Evolutionary conservation across 1,140 invertebrate genomes (phyloP).

Genomic region (Harpegnathos saltator): DNA sequence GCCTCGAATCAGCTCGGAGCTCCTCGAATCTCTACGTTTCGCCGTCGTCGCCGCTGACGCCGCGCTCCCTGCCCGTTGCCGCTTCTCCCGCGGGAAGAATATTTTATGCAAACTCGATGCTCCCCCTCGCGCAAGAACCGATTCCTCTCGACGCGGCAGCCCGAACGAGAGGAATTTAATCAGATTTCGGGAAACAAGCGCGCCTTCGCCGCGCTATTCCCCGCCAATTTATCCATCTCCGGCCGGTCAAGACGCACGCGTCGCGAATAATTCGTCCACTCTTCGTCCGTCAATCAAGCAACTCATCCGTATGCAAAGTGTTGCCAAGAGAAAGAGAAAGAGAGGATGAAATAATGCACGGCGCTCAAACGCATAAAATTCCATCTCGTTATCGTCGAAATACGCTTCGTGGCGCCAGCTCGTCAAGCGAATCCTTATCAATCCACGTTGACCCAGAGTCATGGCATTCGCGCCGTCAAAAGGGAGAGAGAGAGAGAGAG

Average conservation of each 20-base stretch:
- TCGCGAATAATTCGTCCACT: not conserved
- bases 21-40: slow-evolving; percentile 50
- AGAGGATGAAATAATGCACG: not conserved
- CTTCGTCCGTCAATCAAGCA: slow-evolving; percentile 22
- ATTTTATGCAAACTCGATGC: slow-evolving; percentile 75
- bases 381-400: not conserved
- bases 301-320: not conserved
- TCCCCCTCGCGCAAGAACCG: slow-evolving; percentile 61
- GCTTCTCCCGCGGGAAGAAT: slow-evolving; percentile 70
- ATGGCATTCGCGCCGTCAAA: too few species aligned
- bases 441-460: slow-evolving; percentile 9
- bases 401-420: not conserved
- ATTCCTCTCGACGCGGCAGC: slow-evolving; percentile 43
- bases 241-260: not conserved
- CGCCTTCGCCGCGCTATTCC: not conserved
- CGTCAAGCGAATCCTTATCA: slow-evolving; percentile 17
- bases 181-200: slow-evolving; percentile 74
- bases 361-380: not conserved
- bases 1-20: slow-evolving; percentile 61
- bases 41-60: not conserved
- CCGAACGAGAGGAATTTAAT: slow-evolving; percentile 68
- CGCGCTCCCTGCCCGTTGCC: not conserved
- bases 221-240: slow-evolving; percentile 60
- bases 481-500: too few species aligned
- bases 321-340: not conserved